Evolutionary conservation across 2,797 vertebrate species (phyloP).

Genomic region (Monodelphis domestica): DNA sequence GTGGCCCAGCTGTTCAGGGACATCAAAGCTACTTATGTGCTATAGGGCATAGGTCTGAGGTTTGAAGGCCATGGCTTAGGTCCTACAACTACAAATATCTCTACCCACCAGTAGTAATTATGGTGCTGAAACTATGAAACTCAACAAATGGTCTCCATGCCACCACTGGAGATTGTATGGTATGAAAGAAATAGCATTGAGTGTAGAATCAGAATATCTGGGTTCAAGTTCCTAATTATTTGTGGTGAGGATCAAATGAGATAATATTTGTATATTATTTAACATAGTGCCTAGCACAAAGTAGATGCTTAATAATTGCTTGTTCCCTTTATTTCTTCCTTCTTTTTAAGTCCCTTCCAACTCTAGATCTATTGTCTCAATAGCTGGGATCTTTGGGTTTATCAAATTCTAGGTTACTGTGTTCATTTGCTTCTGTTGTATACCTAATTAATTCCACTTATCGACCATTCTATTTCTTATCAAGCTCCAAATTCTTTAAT

Average conservation of each 20-base stretch:
- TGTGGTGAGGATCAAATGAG: not conserved
- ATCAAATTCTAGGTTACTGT: not conserved
- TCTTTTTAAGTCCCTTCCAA: not conserved
- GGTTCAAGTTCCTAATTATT: not conserved
- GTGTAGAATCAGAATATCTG: not conserved
- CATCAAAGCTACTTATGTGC: not conserved
- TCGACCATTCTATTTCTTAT: not conserved
- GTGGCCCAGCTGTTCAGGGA: not conserved
- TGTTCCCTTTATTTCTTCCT: not conserved
- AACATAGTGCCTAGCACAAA: not conserved
- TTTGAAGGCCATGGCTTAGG: not conserved
- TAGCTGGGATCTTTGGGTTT: not conserved
- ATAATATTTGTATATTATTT: not conserved
- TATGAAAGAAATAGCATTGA: not conserved
- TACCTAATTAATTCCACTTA: not conserved
- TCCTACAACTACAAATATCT: not conserved
- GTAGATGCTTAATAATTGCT: not conserved
- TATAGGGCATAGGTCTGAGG: not conserved
- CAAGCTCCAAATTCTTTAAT: not conserved
- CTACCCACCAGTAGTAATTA: not conserved
- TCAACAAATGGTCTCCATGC: not conserved
- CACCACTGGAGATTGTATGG: not conserved
- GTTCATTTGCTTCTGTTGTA: not conserved
- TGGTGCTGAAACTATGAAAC: not conserved
- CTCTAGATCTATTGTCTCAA: not conserved